phyloP scores from a whole-genome alignment of 2,113 vertebrate genomes.

The Steatornis caripensis region DNA sequence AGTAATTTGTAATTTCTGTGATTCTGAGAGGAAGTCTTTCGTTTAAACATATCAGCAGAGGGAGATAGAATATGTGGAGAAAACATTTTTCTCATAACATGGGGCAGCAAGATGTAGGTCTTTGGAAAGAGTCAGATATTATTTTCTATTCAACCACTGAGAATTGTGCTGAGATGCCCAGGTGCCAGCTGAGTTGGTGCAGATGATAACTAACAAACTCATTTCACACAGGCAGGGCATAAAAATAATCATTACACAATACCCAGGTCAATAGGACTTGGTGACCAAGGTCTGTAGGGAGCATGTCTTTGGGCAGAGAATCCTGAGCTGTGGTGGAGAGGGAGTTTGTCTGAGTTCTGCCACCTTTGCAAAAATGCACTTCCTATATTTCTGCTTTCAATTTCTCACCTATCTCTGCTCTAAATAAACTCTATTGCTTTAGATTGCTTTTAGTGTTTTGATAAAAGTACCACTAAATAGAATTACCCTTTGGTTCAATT shows the following conservation, averaged over 20 bases:
- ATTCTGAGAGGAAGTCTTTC: background rate
- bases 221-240: background rate
- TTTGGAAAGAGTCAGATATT: background rate
- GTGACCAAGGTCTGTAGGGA: background rate
- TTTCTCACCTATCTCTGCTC: background rate
- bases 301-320: background rate
- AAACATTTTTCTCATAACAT: background rate
- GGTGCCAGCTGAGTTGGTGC: background rate
- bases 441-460: background rate
- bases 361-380: background rate
- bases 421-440: background rate
- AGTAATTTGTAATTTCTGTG: background rate
- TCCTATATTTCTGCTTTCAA: background rate
- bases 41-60: background rate
- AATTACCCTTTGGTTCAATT: background rate
- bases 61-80: background rate
- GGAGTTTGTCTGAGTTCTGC: background rate
- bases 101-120: background rate
- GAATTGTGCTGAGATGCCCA: background rate
- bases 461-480: background rate
- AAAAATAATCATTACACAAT: background rate
- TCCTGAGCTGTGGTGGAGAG: fast-evolving
- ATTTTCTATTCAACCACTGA: background rate
- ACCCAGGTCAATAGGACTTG: background rate
- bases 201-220: background rate